Conservation (phyloP, 1,140 invertebrate species). For the Pteromalus puparum region DNA sequence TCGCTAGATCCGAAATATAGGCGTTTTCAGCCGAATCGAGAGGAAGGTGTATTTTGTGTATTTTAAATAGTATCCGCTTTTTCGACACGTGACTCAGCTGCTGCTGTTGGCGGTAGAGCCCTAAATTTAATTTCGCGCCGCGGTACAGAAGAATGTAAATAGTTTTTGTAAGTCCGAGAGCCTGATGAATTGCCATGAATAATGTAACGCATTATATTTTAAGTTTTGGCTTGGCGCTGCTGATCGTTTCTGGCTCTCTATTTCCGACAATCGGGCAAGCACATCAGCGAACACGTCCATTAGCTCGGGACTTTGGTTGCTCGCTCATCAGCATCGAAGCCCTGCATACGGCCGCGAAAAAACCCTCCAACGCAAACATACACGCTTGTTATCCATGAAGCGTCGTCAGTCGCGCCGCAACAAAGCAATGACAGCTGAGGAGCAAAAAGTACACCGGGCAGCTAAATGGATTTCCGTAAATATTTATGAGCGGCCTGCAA, state of each 20-base stretch:
- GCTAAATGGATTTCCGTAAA: constrained; percentile 24
- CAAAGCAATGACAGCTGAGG: background rate
- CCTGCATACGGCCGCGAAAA: background rate
- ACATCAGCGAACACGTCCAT: background rate
- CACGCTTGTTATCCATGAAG: background rate
- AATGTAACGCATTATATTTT: background rate
- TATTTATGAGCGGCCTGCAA: constrained; percentile 24
- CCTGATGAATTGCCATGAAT: background rate
- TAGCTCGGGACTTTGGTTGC: too few relatives aligned
- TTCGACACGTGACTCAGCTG: background rate
- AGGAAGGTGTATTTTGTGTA: background rate
- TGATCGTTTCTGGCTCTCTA: background rate
- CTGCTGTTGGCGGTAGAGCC: too few relatives aligned
- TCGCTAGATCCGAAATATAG: background rate
- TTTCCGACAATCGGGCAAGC: background rate
- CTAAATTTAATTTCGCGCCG: background rate
- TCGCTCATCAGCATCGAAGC: too few relatives aligned
- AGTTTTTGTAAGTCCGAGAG: background rate
- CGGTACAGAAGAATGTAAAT: background rate
- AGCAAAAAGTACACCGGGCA: background rate
- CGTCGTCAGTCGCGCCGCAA: background rate
- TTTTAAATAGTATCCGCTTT: background rate
- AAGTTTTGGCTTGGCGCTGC: background rate
- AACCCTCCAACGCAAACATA: background rate
- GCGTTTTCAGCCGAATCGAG: background rate